Conservation (phyloP, 2,888 invertebrate genomes). For the Philaethria dido region DNA sequence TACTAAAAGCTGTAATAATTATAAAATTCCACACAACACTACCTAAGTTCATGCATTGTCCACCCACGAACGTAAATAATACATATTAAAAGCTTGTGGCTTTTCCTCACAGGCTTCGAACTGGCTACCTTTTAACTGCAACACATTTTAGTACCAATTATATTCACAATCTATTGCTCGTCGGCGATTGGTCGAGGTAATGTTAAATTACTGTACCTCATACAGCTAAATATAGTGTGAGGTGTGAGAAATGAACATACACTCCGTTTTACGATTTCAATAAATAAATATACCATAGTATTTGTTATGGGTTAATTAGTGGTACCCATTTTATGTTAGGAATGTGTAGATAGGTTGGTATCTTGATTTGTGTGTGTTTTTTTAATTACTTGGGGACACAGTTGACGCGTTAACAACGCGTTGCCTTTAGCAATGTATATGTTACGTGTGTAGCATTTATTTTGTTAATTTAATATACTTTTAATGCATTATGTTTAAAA, state of each 20-base stretch:
- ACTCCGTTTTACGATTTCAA: constrained; percentile 13
- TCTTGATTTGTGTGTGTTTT: too few relatives aligned
- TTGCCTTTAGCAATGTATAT: too few relatives aligned
- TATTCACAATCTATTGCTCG: constrained; percentile 56
- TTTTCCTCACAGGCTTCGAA: constrained; percentile 31
- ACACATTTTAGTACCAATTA: constrained; percentile 57
- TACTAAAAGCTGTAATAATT: constrained; percentile 13
- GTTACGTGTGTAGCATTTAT: too few relatives aligned
- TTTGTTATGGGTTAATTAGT: constrained; percentile 11
- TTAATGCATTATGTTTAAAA: too few relatives aligned
- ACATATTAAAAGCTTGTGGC: constrained; percentile 17
- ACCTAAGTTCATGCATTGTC: constrained; percentile 10
- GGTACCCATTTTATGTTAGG: background rate
- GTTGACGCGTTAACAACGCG: too few relatives aligned
- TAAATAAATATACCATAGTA: constrained; percentile 10
- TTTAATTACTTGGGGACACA: too few relatives aligned
- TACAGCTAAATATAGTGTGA: constrained; percentile 20
- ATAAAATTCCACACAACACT: constrained; percentile 3
- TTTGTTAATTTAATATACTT: too few relatives aligned
- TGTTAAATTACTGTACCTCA: constrained; percentile 46
- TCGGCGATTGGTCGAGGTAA: constrained; percentile 55
- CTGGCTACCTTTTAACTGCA: constrained; percentile 40
- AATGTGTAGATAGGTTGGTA: too few relatives aligned
- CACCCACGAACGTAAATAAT: constrained; percentile 23
- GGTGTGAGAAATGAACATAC: constrained; percentile 8